Base-by-base conservation (phyloP, 2,113 vertebrate species). In the Hemicordylus capensis region DNA sequence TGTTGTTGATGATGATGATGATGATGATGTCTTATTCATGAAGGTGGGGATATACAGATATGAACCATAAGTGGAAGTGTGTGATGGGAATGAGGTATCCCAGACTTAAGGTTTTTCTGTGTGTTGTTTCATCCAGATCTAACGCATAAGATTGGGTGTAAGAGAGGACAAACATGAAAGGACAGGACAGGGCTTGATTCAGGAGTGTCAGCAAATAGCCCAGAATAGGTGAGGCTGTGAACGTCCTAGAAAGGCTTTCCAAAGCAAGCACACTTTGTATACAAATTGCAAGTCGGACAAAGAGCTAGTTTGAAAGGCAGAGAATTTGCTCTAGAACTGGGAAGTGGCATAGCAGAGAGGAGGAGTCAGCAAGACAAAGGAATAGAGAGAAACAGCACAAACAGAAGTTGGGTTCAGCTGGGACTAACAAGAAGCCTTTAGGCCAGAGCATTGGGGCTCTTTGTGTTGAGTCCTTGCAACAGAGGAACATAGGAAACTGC, bases 91-190 rank as follows among this genome's bases (percentile, higher is more conserved):
- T 22, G 39, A 17, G 69, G 51, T 63, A n/a, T 80, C 59, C 31
- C 61, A 28, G 28, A 39, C 56, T 14, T 2, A n/a, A 54, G 54
- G 59, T 75, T 76, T 2, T 4, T 66, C 63, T n/a, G 51, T 75
- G 70, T 64, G 42, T 20, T 64, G 72, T 58, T 83, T 82, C 67
- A 72, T 48, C 67, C 73, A 59, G 59, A 82, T 73, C 37, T 73
- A 37, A 58, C 14, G 58, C 69, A 48, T 28, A 74, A 12, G 48
- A 12, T 51, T 51, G 48, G n/a, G 58, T 44, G 37, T 44, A 84
- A 84, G 70, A 75, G 58, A 75, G 81, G 59, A 66, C 8, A 28
- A 75, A 61, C 56, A 63, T 74, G 70, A 83, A 75, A 56, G 56
- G 81, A 83, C 56, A 74, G 31, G 69, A 63, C 46, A 48, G 56